These are phyloP conservation scores for Lasioglossum marginatum DNA, from an alignment of 2,888 invertebrate species.

Conservation along the genomic window DNA sequence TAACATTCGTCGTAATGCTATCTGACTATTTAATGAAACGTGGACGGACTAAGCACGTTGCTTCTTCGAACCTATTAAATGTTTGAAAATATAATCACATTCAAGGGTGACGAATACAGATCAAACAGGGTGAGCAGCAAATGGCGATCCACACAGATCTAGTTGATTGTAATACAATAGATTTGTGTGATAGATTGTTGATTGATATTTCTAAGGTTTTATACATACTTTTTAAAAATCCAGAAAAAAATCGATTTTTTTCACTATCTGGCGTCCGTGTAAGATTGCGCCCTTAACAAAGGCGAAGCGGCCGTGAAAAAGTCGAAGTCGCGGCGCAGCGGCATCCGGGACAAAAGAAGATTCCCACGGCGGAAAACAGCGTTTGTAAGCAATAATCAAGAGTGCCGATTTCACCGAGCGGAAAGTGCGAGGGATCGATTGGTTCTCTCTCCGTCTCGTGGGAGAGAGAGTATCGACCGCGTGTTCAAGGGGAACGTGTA, in stretches of 20 bases:
- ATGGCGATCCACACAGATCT: no score
- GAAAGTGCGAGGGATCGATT: slow-evolving; percentile 56
- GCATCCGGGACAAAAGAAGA: neutral
- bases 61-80: no score
- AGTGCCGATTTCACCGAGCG: slow-evolving; percentile 49
- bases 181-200: no score
- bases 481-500: slow-evolving; percentile 59
- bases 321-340: neutral
- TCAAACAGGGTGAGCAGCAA: no score
- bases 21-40: no score
- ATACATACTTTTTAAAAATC: neutral
- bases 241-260: neutral
- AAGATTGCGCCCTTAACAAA: neutral
- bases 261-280: accelerated
- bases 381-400: slow-evolving; percentile 3
- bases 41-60: no score
- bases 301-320: neutral
- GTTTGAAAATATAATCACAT: no score
- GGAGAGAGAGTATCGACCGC: slow-evolving; percentile 1
- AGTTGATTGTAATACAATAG: no score
- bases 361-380: neutral
- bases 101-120: no score
- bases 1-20: no score
- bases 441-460: slow-evolving; percentile 15
- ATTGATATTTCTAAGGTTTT: neutral